phyloP scores from a whole-genome alignment of 2,113 vertebrate species.

The Pelodiscus sinensis region DNA sequence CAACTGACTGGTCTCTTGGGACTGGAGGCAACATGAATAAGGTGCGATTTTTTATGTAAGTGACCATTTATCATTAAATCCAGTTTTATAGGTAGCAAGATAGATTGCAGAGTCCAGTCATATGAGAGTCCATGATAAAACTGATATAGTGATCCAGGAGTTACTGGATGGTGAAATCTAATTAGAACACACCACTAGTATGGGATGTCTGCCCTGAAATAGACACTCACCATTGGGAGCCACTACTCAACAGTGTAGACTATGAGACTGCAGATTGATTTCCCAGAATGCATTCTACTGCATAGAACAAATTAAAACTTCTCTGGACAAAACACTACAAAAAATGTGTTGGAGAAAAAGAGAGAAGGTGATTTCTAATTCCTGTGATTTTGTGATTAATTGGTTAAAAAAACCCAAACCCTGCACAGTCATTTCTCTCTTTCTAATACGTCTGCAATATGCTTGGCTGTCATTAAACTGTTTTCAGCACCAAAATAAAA shows the following conservation, averaged over 20 bases:
- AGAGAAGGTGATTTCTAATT: constrained; percentile 52
- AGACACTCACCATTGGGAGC: not conserved
- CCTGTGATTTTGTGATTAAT: constrained; percentile 47
- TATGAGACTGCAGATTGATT: constrained; percentile 27
- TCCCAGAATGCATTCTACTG: constrained; percentile 18
- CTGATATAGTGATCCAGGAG: not conserved
- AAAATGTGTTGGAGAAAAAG: constrained; percentile 44
- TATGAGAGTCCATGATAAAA: not conserved
- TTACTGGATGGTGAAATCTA: not conserved
- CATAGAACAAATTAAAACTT: constrained; percentile 38
- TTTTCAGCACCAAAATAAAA: constrained; percentile 41
- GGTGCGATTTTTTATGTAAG: not conserved
- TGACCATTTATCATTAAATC: not conserved
- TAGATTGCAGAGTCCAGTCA: not conserved
- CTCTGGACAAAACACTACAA: not conserved
- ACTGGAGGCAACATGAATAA: not conserved
- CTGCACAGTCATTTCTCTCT: constrained; percentile 36
- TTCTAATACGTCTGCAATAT: constrained; percentile 9
- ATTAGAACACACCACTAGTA: not conserved
- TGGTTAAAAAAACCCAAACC: constrained; percentile 30
- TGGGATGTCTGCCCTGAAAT: not conserved
- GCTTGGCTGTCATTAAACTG: constrained; percentile 33
- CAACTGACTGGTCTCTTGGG: not conserved
- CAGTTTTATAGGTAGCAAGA: not conserved
- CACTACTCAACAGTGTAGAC: not conserved